These are phyloP conservation scores for Brachystomella parvula DNA, from an alignment of 1,140 invertebrate genomes.

Conservation along the genomic window DNA sequence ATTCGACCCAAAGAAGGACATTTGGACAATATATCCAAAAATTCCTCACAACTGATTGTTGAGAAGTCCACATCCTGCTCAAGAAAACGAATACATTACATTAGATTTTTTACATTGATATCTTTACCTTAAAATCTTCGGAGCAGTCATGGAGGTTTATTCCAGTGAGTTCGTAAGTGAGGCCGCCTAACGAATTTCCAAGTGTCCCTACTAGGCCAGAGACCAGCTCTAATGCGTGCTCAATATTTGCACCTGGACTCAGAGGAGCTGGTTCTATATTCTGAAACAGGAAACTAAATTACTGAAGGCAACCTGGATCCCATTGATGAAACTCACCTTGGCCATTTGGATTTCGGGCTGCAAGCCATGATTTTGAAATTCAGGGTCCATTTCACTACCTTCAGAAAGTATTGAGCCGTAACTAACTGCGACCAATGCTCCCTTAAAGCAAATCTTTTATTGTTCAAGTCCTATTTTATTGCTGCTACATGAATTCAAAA, in stretches of 20 bases:
- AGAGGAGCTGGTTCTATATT: conserved; percentile 9
- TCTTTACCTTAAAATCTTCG: conserved; percentile 14
- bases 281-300: not conserved
- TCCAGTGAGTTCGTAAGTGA: conserved; percentile 23
- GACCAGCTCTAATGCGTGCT: conserved; percentile 7
- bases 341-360: not conserved
- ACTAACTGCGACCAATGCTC: not conserved
- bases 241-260: conserved; percentile 9
- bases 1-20: conserved; percentile 23
- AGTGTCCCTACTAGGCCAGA: conserved; percentile 13
- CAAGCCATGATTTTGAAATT: not conserved
- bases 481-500: too few relatives aligned
- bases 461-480: too few relatives aligned
- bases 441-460: not conserved
- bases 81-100: not conserved
- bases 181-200: not conserved
- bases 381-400: not conserved
- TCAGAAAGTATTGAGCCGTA: too few relatives aligned
- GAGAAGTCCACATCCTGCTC: conserved; percentile 21
- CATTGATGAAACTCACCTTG: not conserved
- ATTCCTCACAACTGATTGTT: conserved; percentile 18
- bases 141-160: conserved; percentile 21
- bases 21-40: conserved; percentile 16
- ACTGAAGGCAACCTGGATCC: too few relatives aligned
- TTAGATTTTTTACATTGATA: not conserved